These are phyloP conservation scores for Meloidogyne floridensis DNA, from an alignment of 1,140 invertebrate species.

Conservation along the genomic window DNA sequence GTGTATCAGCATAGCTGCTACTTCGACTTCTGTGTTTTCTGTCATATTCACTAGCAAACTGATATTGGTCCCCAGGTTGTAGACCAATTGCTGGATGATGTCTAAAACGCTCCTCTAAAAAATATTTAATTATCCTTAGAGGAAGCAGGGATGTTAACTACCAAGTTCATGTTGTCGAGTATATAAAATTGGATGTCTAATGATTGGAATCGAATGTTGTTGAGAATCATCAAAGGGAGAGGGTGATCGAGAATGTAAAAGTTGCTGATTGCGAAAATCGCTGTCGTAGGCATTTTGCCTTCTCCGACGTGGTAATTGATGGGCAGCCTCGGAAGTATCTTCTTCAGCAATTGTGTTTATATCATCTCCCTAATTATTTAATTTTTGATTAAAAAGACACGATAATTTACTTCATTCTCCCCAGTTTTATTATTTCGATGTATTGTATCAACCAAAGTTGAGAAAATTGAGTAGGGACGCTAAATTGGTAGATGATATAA, in stretches of 20 bases:
- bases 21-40: not conserved
- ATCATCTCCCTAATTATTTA: not conserved
- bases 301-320: not conserved
- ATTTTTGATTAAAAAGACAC: not conserved
- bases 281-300: not conserved
- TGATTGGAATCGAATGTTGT: not conserved
- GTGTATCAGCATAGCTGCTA: not conserved
- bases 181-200: not conserved
- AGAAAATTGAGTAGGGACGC: conserved; percentile 61
- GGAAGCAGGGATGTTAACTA: not conserved
- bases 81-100: conserved; percentile 26
- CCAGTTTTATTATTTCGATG: conserved; percentile 32
- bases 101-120: conserved; percentile 8
- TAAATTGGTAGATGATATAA: conserved; percentile 26
- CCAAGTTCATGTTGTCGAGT: conserved; percentile 15
- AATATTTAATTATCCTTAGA: too few relatives aligned
- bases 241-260: conserved; percentile 3
- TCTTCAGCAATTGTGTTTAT: not conserved
- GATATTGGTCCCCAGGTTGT: conserved; percentile 31
- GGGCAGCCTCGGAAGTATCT: not conserved
- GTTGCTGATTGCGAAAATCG: not conserved
- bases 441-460: conserved; percentile 61
- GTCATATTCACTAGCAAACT: conserved; percentile 20
- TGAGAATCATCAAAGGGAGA: not conserved
- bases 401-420: not conserved